Evolutionary conservation across 2,888 invertebrate genomes (phyloP).

Genomic region (Drosophila sordidapex): DNA sequence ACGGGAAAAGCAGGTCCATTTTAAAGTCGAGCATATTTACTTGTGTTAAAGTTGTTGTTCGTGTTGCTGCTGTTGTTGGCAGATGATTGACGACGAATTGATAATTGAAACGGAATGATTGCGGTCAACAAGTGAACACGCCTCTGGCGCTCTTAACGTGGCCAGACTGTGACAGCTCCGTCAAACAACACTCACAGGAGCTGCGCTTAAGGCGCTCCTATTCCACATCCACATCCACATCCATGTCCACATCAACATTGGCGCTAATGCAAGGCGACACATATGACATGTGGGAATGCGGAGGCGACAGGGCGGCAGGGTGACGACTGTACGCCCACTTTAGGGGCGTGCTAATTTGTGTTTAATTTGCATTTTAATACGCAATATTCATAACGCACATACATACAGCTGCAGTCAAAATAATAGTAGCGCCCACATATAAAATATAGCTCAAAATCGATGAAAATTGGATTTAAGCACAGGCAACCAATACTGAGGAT

Average conservation of each 20-base stretch:
- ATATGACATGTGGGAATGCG: neutral
- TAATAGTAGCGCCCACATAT: neutral
- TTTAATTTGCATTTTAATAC: constrained; percentile 78
- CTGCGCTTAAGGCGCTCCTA: neutral
- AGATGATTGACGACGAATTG: constrained; percentile 40
- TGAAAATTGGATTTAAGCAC: neutral
- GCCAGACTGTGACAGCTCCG: constrained; percentile 17
- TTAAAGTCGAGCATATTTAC: neutral
- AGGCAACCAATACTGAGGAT: neutral
- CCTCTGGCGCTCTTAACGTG: constrained; percentile 7
- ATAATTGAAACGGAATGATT: constrained; percentile 54
- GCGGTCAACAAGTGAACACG: constrained; percentile 68
- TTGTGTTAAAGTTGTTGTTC: neutral
- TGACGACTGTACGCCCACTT: constrained; percentile 14
- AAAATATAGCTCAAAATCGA: neutral
- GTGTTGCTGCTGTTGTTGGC: constrained; percentile 25
- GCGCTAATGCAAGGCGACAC: constrained; percentile 39
- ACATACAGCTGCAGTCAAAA: constrained; percentile 4
- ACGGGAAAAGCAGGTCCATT: neutral
- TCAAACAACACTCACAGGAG: neutral
- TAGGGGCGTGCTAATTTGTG: constrained; percentile 69
- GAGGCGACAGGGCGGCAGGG: neutral
- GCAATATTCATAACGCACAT: constrained; percentile 61
- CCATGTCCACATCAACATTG: constrained; percentile 2
- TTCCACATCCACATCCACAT: neutral